Evolutionary conservation across 2,888 invertebrate genomes (phyloP).

Genomic region (Lepidocyrtinus sp.): DNA sequence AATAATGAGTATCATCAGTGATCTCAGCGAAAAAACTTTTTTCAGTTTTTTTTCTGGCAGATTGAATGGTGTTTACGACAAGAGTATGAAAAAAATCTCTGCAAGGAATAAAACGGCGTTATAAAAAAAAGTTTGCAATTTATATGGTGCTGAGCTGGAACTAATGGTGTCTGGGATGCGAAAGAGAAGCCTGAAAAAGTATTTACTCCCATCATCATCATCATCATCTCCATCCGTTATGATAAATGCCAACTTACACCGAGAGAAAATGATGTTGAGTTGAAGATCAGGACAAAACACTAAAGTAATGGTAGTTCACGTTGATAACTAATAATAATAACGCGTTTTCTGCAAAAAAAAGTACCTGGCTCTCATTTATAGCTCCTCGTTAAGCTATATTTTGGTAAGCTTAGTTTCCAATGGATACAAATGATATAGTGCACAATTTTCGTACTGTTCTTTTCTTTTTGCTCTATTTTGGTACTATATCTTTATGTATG

Average conservation of each 20-base stretch:
- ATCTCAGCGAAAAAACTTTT: too few species aligned
- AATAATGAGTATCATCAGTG: too few species aligned
- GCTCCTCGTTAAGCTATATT: not conserved
- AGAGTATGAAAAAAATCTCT: too few species aligned
- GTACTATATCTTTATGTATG: not conserved
- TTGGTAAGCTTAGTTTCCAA: not conserved
- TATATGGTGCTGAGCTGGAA: slow-evolving; percentile 46
- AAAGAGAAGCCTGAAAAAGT: too few species aligned
- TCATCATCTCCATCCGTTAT: slow-evolving; percentile 41
- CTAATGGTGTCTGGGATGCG: slow-evolving; percentile 40
- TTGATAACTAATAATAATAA: not conserved
- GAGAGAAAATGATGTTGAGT: slow-evolving; percentile 18
- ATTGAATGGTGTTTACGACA: too few species aligned
- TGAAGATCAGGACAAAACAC: not conserved
- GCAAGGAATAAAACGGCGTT: not conserved
- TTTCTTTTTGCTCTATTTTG: not conserved
- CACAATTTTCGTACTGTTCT: not conserved
- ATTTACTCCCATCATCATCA: too few species aligned
- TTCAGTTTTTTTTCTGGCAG: too few species aligned
- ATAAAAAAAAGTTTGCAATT: slow-evolving; percentile 35
- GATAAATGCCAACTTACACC: slow-evolving; percentile 44
- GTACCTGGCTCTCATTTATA: not conserved
- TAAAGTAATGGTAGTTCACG: not conserved
- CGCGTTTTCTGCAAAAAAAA: not conserved
- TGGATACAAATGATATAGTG: slow-evolving; percentile 17